phyloP scores from a whole-genome alignment of 2,888 invertebrate species.

The Sphinx pinastri region DNA sequence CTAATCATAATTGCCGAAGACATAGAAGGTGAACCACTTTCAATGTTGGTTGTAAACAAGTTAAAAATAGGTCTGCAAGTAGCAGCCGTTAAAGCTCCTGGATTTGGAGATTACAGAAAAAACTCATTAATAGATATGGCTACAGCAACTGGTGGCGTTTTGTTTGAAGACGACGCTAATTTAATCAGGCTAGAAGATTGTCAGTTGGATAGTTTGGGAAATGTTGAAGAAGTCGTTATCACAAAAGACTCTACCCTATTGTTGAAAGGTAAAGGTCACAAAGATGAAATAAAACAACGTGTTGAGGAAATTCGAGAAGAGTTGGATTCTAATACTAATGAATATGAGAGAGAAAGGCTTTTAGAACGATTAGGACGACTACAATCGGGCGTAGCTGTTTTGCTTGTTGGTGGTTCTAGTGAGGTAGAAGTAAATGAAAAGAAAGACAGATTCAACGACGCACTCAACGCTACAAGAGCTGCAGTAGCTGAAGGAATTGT shows the following conservation, averaged over 20 bases:
- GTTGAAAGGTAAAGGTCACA: constrained; percentile 88
- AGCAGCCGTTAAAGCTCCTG: constrained; percentile 97
- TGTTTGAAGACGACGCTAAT: constrained; percentile 96
- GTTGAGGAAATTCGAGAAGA: constrained; percentile 92
- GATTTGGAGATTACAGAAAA: constrained; percentile 97
- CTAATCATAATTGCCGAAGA: constrained; percentile 98
- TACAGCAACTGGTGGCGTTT: constrained; percentile 93
- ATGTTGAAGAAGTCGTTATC: constrained; percentile 93
- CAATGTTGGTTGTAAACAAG: constrained; percentile 94
- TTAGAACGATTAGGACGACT: constrained; percentile 94
- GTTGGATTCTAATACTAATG: constrained; percentile 90
- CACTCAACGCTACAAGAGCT: constrained; percentile 96
- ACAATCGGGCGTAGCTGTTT: constrained; percentile 90
- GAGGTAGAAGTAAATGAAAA: constrained; percentile 97
- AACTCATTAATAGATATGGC: constrained; percentile 95
- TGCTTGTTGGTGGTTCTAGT: constrained; percentile 93
- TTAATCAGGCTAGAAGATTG: constrained; percentile 95
- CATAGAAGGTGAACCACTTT: constrained; percentile 95
- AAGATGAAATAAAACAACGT: constrained; percentile 89
- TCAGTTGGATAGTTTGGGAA: constrained; percentile 89
- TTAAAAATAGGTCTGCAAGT: constrained; percentile 96
- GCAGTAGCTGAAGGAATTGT: constrained; percentile 98
- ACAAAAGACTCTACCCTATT: constrained; percentile 96
- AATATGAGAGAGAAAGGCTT: constrained; percentile 95
- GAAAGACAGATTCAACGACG: constrained; percentile 97